Base-by-base conservation (phyloP, 2,888 invertebrate genomes). In the Orthosia gracilis region DNA sequence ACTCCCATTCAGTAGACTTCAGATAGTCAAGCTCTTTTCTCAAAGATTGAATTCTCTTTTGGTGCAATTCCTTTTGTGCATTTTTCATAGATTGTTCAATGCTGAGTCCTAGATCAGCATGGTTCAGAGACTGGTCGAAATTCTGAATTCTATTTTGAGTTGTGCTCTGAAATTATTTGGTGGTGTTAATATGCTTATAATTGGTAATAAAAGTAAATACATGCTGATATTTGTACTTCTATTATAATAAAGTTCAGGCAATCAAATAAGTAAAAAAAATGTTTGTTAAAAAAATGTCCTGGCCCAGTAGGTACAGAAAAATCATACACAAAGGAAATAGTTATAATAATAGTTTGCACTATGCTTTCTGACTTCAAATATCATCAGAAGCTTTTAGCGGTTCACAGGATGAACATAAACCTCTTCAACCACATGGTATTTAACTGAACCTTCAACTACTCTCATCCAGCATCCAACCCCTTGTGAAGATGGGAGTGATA, bases 1-100 rank as follows among this genome's bases (percentile, higher is more conserved):
- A 98, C 93, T 98, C 97, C 98, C 98, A 98, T 89, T 98, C 98
- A 0, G 98, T 98, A 69, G 97, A 97, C 90, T 98, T 98, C n/a
- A 98, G 94, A 90, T 97, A 97, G 84, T 98, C 98, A 72, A 98
- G 93, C 93, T 98, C 98, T 91, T 98, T 98, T 75, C 98, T 96
- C 55, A 98, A 92, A 54, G 96, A 94, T 91, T 98, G 97, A 72
- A 98, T 96, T 80, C 98, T 97, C 89, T 97, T 98, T 75, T 97
- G 96, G 85, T 98, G 98, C 76, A 97, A 96, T 89, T 98, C 98
- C 57, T 97, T 97, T 40, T 97, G 96, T 0, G 97, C 96, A 85
- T 94, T 96, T 87, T 97, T 97, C 61, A 96, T 88, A 54, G 97
- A 96, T 77, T 97, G 96, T 77, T 97, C 97, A 76, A 97, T 96